A percentile compares a stretch with the other conserved stretches of the same genome.
phyloP scores from a whole-genome alignment of 2,888 invertebrate genomes.

The Patella depressa region DNA sequence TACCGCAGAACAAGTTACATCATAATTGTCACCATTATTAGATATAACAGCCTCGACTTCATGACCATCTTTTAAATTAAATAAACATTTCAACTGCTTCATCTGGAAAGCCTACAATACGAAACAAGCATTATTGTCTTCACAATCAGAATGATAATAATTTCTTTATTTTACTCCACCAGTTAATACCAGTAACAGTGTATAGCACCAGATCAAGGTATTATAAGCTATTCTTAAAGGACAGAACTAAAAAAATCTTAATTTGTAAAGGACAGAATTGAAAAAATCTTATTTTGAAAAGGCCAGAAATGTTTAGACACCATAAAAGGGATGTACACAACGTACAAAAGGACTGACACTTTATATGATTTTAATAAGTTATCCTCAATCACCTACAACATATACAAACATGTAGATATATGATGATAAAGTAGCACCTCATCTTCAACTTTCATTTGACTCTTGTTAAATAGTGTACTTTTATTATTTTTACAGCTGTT shows the following conservation, averaged over 20 bases:
- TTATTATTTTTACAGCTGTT: neutral
- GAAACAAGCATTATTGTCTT: too few species aligned
- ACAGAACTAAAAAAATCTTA: too few species aligned
- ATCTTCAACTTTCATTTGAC: neutral
- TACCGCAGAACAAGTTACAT: slow-evolving; percentile 41
- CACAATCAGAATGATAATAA: too few species aligned
- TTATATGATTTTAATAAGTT: neutral
- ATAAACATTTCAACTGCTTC: slow-evolving; percentile 74
- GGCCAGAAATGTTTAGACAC: too few species aligned
- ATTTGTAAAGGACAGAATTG: too few species aligned
- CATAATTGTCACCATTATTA: slow-evolving; percentile 27
- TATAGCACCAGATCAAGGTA: too few species aligned
- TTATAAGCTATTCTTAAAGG: too few species aligned
- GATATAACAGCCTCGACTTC: slow-evolving; percentile 42
- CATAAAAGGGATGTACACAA: too few species aligned
- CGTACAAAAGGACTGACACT: neutral
- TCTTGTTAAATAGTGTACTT: neutral
- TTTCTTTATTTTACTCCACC: neutral
- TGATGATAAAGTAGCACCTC: neutral
- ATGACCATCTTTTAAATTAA: slow-evolving; percentile 46
- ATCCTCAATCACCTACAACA: neutral
- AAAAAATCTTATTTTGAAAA: too few species aligned
- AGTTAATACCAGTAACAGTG: neutral
- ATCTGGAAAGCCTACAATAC: slow-evolving; percentile 60
- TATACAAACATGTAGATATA: neutral